phyloP scores from a whole-genome alignment of 2,797 vertebrate species.

The Graptemys geographica region DNA sequence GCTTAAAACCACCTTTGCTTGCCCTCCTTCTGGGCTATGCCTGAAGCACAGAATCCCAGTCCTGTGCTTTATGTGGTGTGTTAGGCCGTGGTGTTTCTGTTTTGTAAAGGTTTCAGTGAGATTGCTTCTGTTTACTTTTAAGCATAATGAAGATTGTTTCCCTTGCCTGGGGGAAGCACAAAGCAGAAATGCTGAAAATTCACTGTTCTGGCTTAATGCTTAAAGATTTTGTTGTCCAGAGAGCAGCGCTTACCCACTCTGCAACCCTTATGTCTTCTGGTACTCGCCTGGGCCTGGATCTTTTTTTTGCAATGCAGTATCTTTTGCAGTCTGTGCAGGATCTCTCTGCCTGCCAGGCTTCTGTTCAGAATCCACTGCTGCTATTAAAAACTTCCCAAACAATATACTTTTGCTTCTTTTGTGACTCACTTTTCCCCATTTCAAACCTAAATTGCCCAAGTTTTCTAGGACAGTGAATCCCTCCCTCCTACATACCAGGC shows the following conservation, averaged over 20 bases:
- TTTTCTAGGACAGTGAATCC: not conserved
- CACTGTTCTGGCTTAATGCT: conserved; percentile 23
- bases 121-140: conserved; percentile 35
- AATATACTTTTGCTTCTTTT: not conserved
- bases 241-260: not conserved
- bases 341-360: conserved; percentile 14
- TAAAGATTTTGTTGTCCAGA: not conserved
- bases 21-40: not conserved
- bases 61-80: not conserved
- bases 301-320: conserved; percentile 30
- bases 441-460: not conserved
- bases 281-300: not conserved
- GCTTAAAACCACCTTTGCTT: not conserved
- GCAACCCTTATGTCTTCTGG: not conserved
- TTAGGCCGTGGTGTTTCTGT: not conserved
- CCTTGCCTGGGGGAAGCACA: not conserved
- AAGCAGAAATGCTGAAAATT: conserved; percentile 38
- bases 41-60: not conserved
- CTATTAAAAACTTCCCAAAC: conserved; percentile 1
- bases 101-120: conserved; percentile 23
- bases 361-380: conserved; percentile 4
- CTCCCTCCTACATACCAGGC: not conserved
- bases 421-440: conserved; percentile 4
- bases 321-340: conserved; percentile 24
- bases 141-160: conserved; percentile 13